Conservation (phyloP, 2,113 vertebrate species). For the Apteryx mantelli region DNA sequence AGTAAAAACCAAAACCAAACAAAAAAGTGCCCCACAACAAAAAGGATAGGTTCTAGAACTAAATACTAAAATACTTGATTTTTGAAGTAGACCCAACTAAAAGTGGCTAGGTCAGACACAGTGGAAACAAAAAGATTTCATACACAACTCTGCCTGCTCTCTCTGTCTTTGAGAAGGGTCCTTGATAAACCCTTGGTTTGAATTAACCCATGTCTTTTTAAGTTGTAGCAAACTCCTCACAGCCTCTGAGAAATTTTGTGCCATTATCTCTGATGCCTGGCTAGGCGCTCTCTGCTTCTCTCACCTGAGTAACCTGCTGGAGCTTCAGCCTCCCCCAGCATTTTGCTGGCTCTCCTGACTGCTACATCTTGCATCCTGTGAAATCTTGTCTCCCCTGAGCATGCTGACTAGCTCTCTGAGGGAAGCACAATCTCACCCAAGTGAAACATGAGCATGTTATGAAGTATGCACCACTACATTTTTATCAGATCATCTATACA, state of each 20-base stretch:
- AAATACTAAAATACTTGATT: background rate
- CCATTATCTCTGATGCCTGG: background rate
- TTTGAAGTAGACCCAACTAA: background rate
- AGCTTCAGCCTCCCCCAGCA: background rate
- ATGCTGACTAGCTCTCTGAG: background rate
- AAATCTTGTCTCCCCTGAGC: background rate
- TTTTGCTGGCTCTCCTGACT: background rate
- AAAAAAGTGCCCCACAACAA: background rate
- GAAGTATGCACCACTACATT: rapidly evolving
- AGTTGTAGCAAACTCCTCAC: background rate
- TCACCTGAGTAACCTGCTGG: background rate
- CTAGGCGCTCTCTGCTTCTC: background rate
- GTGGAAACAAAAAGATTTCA: background rate
- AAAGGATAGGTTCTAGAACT: background rate
- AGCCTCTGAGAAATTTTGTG: background rate
- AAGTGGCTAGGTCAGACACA: background rate
- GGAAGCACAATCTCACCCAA: background rate
- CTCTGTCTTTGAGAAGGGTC: rapidly evolving
- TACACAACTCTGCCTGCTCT: background rate
- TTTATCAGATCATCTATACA: background rate
- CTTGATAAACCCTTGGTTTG: background rate
- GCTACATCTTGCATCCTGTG: background rate
- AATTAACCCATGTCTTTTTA: background rate
- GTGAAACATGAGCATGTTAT: background rate
- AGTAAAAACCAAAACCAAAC: background rate